These are phyloP conservation scores for Phaenicophaeus curvirostris DNA, from an alignment of 2,797 vertebrate species.

Conservation along the genomic window DNA sequence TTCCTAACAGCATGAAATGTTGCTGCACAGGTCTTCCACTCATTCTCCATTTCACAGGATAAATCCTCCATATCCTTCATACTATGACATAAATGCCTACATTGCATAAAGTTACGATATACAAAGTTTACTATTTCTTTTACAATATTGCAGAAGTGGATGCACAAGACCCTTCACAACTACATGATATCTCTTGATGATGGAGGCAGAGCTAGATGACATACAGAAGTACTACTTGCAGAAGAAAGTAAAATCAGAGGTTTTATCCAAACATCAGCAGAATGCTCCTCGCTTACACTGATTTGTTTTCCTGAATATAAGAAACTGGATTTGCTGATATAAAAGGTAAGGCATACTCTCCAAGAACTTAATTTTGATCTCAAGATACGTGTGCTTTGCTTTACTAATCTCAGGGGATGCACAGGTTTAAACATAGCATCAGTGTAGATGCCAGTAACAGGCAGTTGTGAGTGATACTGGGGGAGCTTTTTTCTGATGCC, in stretches of 20 bases:
- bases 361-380: conserved; percentile 83
- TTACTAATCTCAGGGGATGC: neutral
- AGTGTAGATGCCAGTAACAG: neutral
- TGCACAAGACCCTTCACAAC: neutral
- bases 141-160: neutral
- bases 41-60: neutral
- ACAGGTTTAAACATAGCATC: neutral
- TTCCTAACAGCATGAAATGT: neutral
- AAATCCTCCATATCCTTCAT: neutral
- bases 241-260: conserved; percentile 84
- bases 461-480: neutral
- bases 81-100: neutral
- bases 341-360: conserved; percentile 80
- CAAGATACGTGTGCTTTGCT: conserved; percentile 70
- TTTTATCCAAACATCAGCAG: conserved; percentile 82
- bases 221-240: conserved; percentile 80
- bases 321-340: conserved; percentile 80
- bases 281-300: conserved; percentile 80
- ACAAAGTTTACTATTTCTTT: neutral
- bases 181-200: conserved; percentile 55
- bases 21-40: neutral
- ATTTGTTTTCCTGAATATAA: conserved; percentile 87
- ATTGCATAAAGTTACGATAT: neutral
- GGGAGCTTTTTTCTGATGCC: neutral
- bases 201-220: conserved; percentile 81